Evolutionary conservation across 2,113 vertebrate genomes (phyloP).

Genomic region (Plecotus auritus): DNA sequence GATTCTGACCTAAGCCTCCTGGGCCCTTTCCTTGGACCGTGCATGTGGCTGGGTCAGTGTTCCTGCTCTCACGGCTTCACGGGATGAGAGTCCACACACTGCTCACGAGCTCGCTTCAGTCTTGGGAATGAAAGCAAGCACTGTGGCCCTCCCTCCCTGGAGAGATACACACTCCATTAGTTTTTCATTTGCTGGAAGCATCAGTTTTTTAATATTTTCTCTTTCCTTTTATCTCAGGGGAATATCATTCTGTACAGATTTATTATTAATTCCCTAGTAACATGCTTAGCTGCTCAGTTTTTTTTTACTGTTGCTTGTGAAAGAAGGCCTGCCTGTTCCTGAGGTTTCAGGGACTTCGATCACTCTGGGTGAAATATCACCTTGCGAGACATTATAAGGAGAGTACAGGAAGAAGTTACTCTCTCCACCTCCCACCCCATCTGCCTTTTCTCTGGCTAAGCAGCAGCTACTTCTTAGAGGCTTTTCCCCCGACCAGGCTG

Average conservation of each 20-base stretch:
- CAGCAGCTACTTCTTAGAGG: not conserved
- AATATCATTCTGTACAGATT: constrained; percentile 68
- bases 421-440: not conserved
- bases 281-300: constrained; percentile 65
- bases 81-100: not conserved
- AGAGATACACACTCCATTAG: constrained; percentile 57
- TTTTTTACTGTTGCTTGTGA: constrained; percentile 60
- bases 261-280: constrained; percentile 71
- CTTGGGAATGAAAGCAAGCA: not conserved
- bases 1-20: not conserved
- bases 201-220: constrained; percentile 62
- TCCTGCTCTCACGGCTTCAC: not conserved
- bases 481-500: not conserved
- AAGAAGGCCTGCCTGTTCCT: constrained; percentile 52
- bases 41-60: not conserved
- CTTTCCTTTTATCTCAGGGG: constrained; percentile 64
- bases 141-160: accelerated
- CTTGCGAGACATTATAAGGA: not conserved
- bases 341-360: constrained; percentile 64
- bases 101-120: not conserved
- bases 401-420: not conserved
- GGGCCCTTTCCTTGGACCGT: not conserved
- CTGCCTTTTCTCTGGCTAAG: not conserved
- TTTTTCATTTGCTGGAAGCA: constrained; percentile 68
- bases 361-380: constrained; percentile 57